These are phyloP conservation scores for Anolis sagrei DNA, from an alignment of 2,113 vertebrate genomes.

Conservation along the genomic window DNA sequence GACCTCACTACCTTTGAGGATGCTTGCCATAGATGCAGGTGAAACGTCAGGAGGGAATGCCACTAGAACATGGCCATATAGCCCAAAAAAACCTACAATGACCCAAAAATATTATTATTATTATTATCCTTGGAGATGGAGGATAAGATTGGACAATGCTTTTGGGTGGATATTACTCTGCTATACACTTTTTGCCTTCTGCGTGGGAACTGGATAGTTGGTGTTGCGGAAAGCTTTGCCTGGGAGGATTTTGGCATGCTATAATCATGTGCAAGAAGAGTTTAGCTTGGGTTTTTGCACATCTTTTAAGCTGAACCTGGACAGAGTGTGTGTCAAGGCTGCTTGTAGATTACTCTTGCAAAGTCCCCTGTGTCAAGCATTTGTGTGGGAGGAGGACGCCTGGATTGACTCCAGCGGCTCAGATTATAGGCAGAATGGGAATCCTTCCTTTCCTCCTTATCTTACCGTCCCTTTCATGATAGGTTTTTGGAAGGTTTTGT, in stretches of 20 bases:
- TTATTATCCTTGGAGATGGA: too few relatives aligned
- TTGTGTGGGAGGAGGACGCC: neutral
- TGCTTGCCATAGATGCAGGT: too few relatives aligned
- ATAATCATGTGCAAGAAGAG: neutral
- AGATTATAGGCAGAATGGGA: neutral
- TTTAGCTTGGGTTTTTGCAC: neutral
- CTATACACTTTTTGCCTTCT: too few relatives aligned
- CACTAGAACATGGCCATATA: too few relatives aligned
- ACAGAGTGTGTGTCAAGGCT: neutral
- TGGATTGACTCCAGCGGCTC: neutral
- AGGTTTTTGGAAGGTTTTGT: neutral
- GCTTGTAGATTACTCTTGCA: neutral
- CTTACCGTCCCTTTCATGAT: neutral
- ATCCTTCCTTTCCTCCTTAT: neutral
- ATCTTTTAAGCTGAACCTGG: constrained; percentile 3
- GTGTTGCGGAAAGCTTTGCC: too few relatives aligned
- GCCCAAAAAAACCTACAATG: too few relatives aligned
- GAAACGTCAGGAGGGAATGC: too few relatives aligned
- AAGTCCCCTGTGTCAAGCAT: neutral
- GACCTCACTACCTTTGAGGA: too few relatives aligned
- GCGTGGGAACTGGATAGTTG: neutral
- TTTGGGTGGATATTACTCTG: neutral
- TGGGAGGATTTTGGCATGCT: neutral
- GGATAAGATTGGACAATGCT: too few relatives aligned
- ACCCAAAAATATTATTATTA: too few relatives aligned